Base-by-base conservation (phyloP, 2,113 vertebrate genomes). In the Okapia johnstoni region DNA sequence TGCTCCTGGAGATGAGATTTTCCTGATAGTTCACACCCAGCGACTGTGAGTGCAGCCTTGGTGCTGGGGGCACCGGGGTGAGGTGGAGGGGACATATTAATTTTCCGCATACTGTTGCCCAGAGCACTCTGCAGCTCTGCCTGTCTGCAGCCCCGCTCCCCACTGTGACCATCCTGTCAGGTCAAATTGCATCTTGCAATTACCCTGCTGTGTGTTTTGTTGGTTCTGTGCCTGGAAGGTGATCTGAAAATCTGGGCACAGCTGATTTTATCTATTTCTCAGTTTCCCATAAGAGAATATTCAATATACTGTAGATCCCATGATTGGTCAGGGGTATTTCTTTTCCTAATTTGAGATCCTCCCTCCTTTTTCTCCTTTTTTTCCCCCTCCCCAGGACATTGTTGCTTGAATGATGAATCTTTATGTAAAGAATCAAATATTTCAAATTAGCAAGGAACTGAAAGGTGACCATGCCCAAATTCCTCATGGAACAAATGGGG, bases 181-280 rank as follows among this genome's bases (percentile, higher is more conserved):
- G 85, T 97, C 94, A 96, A 63, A 98, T 90, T 96, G 96, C 91
- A 95, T 97, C 96, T 97, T 94, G 85, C 90, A 90, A 50, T 94
- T 57, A 58, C 60, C 92, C 94, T 79, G 88, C 98, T 96, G 43
- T 1, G 48, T 97, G 54, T 88, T 94, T 79, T 76, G 76, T 87
- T 96, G 77, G 48, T 92, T 96, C 88, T 94, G 23, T 95, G 60
- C 89, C 93, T 85, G 14, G 70, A 88, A 88, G 79, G 92, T 84
- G 86, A 80, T 93, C 60, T 77, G 92, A 61, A 83, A 90, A 97
- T 94, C 66, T 94, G 25, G 25, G 70, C 95, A 76, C 70, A 46
- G 70, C 60, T 77, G 94, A 88, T 79, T 96, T 61, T 96, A 30
- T 46, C 54, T 26, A 87, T 94, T 92, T 92, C 79, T 25, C 79